phyloP scores from a whole-genome alignment of 1,140 invertebrate species.

The Drosophila albomicans region DNA sequence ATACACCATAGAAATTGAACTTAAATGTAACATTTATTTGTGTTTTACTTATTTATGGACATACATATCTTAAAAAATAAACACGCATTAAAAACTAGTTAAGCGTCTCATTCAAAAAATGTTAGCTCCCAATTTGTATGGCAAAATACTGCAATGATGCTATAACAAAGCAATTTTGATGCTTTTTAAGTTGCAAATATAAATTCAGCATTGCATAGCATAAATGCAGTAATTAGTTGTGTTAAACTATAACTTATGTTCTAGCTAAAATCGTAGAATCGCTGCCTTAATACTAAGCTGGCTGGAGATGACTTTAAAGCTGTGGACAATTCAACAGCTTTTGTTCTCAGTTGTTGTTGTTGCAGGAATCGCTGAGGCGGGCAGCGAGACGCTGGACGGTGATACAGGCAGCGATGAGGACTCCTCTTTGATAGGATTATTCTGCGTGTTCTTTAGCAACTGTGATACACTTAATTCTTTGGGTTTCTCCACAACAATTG shows the following conservation, averaged over 20 bases:
- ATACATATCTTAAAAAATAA: conserved; percentile 16
- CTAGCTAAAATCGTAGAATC: conserved; percentile 74
- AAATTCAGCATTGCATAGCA: not conserved
- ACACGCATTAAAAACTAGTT: conserved; percentile 42
- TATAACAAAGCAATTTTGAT: conserved; percentile 4
- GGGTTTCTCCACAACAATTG: conserved; percentile 60
- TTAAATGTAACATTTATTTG: conserved; percentile 35
- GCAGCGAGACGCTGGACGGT: conserved; percentile 35
- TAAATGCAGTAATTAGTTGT: conserved; percentile 30
- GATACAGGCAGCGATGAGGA: conserved; percentile 1
- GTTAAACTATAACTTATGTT: conserved; percentile 51
- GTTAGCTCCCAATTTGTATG: conserved; percentile 59
- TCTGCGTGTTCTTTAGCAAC: conserved; percentile 36
- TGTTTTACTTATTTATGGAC: conserved; percentile 8
- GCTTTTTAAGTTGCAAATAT: too few species aligned
- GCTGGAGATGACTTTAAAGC: conserved; percentile 7
- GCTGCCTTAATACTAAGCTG: conserved; percentile 40
- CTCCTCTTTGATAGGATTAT: not conserved
- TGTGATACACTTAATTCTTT: conserved; percentile 58
- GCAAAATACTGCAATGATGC: conserved; percentile 44
- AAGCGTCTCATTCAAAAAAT: conserved; percentile 56
- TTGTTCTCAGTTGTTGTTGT: conserved; percentile 22
- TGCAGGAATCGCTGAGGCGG: not conserved
- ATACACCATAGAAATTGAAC: not conserved
- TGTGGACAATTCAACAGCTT: conserved; percentile 27